Evolutionary conservation across 2,888 invertebrate genomes (phyloP).

Genomic region (Thymelicus acteon): DNA sequence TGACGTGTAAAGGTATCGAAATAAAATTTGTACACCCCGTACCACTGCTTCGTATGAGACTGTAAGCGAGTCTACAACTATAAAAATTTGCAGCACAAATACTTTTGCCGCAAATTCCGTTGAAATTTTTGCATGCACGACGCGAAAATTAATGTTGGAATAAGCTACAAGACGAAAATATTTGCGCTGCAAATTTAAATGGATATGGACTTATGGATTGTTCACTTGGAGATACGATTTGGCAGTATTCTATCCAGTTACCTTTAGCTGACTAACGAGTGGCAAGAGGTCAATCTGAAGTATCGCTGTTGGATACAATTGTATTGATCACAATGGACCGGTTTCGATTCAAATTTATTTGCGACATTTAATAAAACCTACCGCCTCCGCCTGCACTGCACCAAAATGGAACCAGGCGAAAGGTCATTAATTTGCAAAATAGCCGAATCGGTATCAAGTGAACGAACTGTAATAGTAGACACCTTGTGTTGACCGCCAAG

Average conservation of each 20-base stretch:
- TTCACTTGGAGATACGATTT: constrained; percentile 7
- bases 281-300: not conserved
- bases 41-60: constrained; percentile 25
- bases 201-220: not conserved
- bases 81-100: constrained; percentile 6
- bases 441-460: constrained; percentile 2
- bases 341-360: too few relatives aligned
- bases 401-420: not conserved
- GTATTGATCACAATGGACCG: not conserved
- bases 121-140: not conserved
- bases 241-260: not conserved
- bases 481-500: constrained; percentile 26
- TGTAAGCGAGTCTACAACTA: not conserved
- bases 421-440: not conserved
- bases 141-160: not conserved
- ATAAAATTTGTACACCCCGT: constrained; percentile 28
- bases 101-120: not conserved
- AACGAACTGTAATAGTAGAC: constrained; percentile 15
- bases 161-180: not conserved
- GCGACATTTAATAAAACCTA: too few relatives aligned
- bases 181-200: not conserved
- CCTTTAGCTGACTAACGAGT: too few relatives aligned
- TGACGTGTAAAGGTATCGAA: constrained; percentile 71
- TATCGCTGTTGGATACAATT: not conserved
- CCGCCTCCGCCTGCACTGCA: too few relatives aligned